A percentile compares a stretch with the other conserved stretches of the same genome.
Evolutionary conservation across 2,113 vertebrate genomes (phyloP).

Genomic region (Aplodontia rufa): DNA sequence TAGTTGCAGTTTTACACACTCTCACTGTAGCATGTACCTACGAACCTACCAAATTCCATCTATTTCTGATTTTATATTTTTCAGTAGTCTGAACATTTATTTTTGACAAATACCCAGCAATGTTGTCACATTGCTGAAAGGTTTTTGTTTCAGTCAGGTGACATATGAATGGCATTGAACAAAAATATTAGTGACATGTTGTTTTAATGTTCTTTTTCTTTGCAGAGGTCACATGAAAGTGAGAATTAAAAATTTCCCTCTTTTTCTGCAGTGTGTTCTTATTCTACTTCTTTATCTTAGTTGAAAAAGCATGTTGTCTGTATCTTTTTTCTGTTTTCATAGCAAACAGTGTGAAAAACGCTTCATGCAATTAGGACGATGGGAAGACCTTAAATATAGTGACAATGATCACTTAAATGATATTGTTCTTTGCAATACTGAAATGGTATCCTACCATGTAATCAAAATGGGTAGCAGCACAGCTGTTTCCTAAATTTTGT

Average conservation of each 20-base stretch:
- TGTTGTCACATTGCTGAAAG: conserved; percentile 43
- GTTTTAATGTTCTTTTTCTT: conserved; percentile 47
- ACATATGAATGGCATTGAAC: conserved; percentile 52
- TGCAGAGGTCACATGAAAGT: conserved; percentile 56
- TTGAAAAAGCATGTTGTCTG: not conserved
- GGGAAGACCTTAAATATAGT: not conserved
- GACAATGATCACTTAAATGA: not conserved
- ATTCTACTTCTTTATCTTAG: not conserved
- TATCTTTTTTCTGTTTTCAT: not conserved
- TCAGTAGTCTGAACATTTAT: conserved; percentile 52
- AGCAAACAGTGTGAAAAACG: not conserved
- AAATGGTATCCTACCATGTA: not conserved
- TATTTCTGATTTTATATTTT: conserved; percentile 57
- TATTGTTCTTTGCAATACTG: not conserved
- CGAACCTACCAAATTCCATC: conserved; percentile 10
- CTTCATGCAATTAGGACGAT: not conserved
- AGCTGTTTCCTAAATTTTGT: not conserved
- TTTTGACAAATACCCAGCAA: conserved; percentile 57
- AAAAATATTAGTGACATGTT: conserved; percentile 57
- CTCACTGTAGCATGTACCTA: not conserved
- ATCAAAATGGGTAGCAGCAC: not conserved
- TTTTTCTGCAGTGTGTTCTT: conserved; percentile 13
- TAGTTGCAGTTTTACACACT: not conserved
- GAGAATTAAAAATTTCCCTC: conserved; percentile 37
- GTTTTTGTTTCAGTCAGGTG: conserved; percentile 56